These are phyloP conservation scores for Stenchaetothrips biformis DNA, from an alignment of 2,888 invertebrate species.

Conservation along the genomic window DNA sequence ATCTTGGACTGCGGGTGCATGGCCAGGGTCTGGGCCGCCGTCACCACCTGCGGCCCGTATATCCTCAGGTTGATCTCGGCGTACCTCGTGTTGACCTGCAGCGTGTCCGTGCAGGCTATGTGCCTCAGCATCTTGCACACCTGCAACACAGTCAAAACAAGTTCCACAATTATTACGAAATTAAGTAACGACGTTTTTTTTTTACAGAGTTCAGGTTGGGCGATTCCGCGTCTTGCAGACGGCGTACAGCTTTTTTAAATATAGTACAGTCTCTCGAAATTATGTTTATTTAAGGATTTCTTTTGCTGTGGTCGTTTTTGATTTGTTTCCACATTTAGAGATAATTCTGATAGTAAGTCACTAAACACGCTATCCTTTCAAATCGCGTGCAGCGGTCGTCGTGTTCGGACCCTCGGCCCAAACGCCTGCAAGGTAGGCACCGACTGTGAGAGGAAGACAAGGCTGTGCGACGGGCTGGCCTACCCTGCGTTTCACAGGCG, in stretches of 20 bases:
- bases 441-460: too few species aligned
- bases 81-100: constrained; percentile 94
- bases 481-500: too few species aligned
- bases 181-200: not conserved
- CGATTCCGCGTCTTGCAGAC: too few species aligned
- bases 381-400: too few species aligned
- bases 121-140: constrained; percentile 94
- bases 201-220: too few species aligned
- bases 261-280: not conserved
- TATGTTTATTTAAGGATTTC: not conserved
- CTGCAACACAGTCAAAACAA: constrained; percentile 48
- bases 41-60: constrained; percentile 91
- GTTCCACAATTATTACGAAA: not conserved
- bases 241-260: too few species aligned
- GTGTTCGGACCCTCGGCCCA: too few species aligned
- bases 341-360: too few species aligned
- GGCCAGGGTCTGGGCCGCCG: constrained; percentile 87
- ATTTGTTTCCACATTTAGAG: too few species aligned
- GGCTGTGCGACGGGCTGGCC: too few species aligned
- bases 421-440: too few species aligned
- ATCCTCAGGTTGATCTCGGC: constrained; percentile 92
- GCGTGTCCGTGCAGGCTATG: constrained; percentile 87
- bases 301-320: not conserved
- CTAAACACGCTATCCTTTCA: too few species aligned
- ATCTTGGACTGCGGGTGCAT: constrained; percentile 90